Evolutionary conservation across 2,888 invertebrate genomes (phyloP).

Genomic region (Sylvicola cinctus): DNA sequence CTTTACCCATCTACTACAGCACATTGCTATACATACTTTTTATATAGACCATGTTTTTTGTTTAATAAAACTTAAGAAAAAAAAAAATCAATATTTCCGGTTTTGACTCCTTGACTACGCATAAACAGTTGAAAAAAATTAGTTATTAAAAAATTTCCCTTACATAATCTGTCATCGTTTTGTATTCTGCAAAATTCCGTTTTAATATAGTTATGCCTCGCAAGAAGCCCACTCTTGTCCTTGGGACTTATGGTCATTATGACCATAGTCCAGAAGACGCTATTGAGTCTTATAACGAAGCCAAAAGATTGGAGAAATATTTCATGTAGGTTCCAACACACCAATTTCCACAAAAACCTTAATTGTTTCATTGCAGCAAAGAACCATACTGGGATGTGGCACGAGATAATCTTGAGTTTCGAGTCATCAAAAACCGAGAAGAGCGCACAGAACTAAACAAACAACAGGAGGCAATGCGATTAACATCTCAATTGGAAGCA

Average conservation of each 20-base stretch:
- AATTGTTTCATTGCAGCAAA: slow-evolving; percentile 13
- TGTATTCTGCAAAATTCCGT: too few species aligned
- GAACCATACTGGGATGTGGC: slow-evolving; percentile 23
- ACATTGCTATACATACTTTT: too few species aligned
- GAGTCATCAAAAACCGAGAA: slow-evolving; percentile 18
- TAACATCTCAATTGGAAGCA: slow-evolving; percentile 15
- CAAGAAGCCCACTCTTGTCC: slow-evolving; percentile 17
- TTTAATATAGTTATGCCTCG: too few species aligned
- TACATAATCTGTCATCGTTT: too few species aligned
- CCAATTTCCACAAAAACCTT: not conserved
- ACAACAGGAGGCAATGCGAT: slow-evolving; percentile 17
- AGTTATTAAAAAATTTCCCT: too few species aligned
- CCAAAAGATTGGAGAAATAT: slow-evolving; percentile 18
- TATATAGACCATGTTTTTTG: too few species aligned
- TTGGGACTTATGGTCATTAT: slow-evolving; percentile 21
- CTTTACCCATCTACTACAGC: too few species aligned
- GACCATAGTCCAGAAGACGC: slow-evolving; percentile 20
- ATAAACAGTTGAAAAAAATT: too few species aligned
- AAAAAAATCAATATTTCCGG: too few species aligned
- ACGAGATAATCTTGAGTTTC: slow-evolving; percentile 19
- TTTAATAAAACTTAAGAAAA: too few species aligned
- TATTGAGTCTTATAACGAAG: slow-evolving; percentile 17
- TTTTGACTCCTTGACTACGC: too few species aligned
- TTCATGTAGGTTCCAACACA: slow-evolving; percentile 15
- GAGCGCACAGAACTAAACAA: slow-evolving; percentile 17